Evolutionary conservation across 2,888 invertebrate genomes (phyloP).

Genomic region (Tinea pellionella): DNA sequence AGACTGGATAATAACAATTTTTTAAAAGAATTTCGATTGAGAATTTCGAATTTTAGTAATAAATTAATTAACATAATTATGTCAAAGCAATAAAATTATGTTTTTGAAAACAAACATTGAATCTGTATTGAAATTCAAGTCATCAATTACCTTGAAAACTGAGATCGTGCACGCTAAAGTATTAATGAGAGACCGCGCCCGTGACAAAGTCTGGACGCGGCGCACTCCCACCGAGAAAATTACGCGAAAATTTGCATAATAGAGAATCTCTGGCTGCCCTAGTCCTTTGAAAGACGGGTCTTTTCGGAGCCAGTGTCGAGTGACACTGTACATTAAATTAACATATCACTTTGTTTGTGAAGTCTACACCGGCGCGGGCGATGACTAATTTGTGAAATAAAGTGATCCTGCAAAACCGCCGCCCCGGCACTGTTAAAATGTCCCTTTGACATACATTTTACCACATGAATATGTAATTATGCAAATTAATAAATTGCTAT

Average conservation of each 20-base stretch:
- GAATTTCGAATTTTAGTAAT: too few relatives aligned
- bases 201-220: constrained; percentile 56
- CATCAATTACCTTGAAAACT: constrained; percentile 8
- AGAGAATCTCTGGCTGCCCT: constrained; percentile 63
- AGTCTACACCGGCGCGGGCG: constrained; percentile 37
- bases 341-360: constrained; percentile 61
- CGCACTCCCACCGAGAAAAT: constrained; percentile 54
- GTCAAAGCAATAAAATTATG: too few relatives aligned
- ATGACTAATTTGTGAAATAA: constrained; percentile 46
- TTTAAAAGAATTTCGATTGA: too few relatives aligned
- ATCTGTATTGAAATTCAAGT: constrained; percentile 5
- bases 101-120: too few relatives aligned
- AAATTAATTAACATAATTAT: too few relatives aligned
- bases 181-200: constrained; percentile 53
- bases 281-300: constrained; percentile 59
- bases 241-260: constrained; percentile 66
- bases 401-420: constrained; percentile 23
- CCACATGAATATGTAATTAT: neutral
- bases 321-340: constrained; percentile 65
- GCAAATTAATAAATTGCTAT: neutral
- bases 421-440: neutral
- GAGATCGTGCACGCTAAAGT: constrained; percentile 11
- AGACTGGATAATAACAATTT: too few relatives aligned
- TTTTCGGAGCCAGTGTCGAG: constrained; percentile 42
- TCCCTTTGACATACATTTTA: neutral